Evolutionary conservation across 1,140 invertebrate genomes (phyloP).

Genomic region (Drosophila malerkotliana): DNA sequence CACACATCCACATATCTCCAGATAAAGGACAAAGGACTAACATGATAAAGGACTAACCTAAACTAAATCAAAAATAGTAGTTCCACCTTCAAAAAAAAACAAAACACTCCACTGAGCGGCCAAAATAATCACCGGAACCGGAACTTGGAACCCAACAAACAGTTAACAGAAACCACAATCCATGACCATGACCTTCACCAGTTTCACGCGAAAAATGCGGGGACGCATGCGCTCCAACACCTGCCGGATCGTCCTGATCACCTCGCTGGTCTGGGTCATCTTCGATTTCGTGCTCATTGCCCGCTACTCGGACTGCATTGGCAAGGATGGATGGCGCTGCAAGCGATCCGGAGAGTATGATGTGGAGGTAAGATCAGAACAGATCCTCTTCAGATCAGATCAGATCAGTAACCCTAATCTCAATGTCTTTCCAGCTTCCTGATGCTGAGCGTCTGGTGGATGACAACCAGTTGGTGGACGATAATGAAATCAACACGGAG

Average conservation of each 20-base stretch:
- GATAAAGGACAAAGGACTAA: constrained; percentile 21
- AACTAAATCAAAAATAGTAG: constrained; percentile 10
- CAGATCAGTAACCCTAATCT: neutral
- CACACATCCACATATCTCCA: constrained; percentile 50
- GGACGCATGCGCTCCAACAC: constrained; percentile 95
- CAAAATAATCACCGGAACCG: neutral
- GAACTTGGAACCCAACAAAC: neutral
- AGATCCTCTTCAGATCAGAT: neutral
- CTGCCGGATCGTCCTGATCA: constrained; percentile 96
- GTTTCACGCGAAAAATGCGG: constrained; percentile 89
- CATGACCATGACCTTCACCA: constrained; percentile 71
- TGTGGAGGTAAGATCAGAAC: constrained; percentile 78
- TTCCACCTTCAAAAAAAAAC: constrained; percentile 12
- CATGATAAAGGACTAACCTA: constrained; percentile 28
- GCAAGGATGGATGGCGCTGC: constrained; percentile 88
- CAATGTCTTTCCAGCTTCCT: constrained; percentile 50
- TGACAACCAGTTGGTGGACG: constrained; percentile 81
- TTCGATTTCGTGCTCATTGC: constrained; percentile 96
- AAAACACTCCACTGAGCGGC: constrained; percentile 3
- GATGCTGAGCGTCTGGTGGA: constrained; percentile 74
- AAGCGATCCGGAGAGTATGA: constrained; percentile 85
- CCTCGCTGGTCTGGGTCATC: constrained; percentile 97
- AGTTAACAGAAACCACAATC: constrained; percentile 21
- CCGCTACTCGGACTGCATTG: constrained; percentile 96
- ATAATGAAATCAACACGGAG: constrained; percentile 83